Conservation (phyloP, 2,113 vertebrate genomes). For the Aptenodytes forsteri region DNA sequence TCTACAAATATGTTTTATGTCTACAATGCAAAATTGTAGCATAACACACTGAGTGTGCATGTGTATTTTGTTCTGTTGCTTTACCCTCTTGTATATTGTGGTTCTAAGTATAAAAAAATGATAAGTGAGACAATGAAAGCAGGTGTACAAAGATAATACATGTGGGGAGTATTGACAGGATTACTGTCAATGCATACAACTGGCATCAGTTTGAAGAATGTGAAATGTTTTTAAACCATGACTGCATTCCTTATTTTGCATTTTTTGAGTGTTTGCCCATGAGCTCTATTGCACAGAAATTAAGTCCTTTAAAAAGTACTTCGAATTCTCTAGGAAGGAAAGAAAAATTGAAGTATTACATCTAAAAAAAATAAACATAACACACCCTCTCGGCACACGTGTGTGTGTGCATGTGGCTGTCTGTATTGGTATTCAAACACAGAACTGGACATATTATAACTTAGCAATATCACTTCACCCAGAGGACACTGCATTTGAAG, state of each 20-base stretch:
- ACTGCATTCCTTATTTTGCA: not conserved
- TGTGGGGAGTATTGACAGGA: constrained; percentile 8
- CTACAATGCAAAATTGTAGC: not conserved
- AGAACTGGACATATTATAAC: not conserved
- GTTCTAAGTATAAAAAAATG: not conserved
- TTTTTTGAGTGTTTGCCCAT: not conserved
- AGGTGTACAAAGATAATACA: constrained; percentile 33
- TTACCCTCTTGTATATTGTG: not conserved
- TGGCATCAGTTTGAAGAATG: not conserved
- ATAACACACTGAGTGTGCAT: no score
- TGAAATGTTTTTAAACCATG: constrained; percentile 2
- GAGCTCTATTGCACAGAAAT: not conserved
- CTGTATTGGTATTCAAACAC: not conserved
- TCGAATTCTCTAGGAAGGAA: not conserved
- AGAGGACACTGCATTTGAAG: not conserved
- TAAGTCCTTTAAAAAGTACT: not conserved
- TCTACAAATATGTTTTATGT: not conserved
- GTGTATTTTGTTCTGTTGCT: not conserved
- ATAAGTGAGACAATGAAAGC: not conserved
- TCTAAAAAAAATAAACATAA: not conserved
- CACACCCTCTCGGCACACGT: not conserved
- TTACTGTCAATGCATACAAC: constrained; percentile 14
- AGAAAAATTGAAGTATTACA: not conserved
- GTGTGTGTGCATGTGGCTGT: not conserved
- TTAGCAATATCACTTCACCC: not conserved